Percentiles rank a stretch among this genome's conserved stretches.
Conservation (phyloP, 2,888 invertebrate species). For the Drosophila kambysellisi region DNA sequence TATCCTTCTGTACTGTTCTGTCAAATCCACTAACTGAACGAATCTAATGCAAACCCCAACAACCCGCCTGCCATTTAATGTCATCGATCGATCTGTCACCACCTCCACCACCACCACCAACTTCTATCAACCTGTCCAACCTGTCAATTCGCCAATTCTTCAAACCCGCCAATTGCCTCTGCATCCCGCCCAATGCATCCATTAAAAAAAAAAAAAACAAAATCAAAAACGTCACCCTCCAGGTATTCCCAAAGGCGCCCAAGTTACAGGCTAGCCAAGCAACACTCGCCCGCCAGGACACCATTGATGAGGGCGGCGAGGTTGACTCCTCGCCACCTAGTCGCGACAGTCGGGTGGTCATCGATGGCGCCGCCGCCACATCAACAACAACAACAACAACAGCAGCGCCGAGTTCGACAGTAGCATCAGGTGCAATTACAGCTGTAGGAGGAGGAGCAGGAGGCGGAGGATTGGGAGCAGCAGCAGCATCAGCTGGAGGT, state of each 20-base stretch:
- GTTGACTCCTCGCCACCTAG: constrained; percentile 85
- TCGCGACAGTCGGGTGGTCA: constrained; percentile 85
- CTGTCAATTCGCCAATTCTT: constrained; percentile 27
- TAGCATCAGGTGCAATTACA: neutral
- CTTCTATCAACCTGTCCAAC: constrained; percentile 45
- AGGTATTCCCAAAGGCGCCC: constrained; percentile 90
- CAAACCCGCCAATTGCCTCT: constrained; percentile 29
- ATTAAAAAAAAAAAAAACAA: constrained; percentile 31
- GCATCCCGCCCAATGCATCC: constrained; percentile 54
- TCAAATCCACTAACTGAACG: constrained; percentile 8
- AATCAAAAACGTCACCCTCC: constrained; percentile 61
- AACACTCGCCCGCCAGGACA: constrained; percentile 89
- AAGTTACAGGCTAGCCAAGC: constrained; percentile 87
- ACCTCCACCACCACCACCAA: constrained; percentile 13
- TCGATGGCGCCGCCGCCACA: constrained; percentile 85
- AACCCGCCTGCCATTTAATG: constrained; percentile 32
- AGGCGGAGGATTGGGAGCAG: neutral
- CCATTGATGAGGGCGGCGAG: constrained; percentile 91
- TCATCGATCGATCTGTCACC: constrained; percentile 36
- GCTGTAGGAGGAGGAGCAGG: neutral
- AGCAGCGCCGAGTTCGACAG: neutral
- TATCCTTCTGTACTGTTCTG: constrained; percentile 40
- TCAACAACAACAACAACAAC: constrained; percentile 22
- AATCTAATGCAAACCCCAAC: constrained; percentile 32
- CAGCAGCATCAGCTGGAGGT: neutral